phyloP scores from a whole-genome alignment of 2,797 vertebrate species.

The Aselliscus stoliczkanus region DNA sequence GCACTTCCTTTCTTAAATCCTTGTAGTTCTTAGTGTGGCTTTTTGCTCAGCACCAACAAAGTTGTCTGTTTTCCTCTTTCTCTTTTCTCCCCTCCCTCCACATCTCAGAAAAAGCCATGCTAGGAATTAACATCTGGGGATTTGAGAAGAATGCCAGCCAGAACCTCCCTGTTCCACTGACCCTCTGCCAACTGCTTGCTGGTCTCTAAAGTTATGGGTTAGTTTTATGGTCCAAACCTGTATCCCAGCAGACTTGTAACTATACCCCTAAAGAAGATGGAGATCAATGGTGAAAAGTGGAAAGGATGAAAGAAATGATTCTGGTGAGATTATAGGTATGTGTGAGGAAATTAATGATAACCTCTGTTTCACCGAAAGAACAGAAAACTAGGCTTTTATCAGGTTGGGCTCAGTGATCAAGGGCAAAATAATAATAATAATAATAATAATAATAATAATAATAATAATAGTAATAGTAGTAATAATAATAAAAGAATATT shows the following conservation, averaged over 20 bases:
- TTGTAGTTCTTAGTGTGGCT: neutral
- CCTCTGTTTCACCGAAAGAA: neutral
- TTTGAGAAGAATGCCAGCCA: neutral
- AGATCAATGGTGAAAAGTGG: neutral
- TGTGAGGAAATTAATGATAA: neutral
- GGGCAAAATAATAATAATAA: too few relatives aligned
- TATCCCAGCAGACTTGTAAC: neutral
- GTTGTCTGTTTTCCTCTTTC: accelerated
- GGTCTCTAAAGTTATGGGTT: neutral
- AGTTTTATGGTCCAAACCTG: neutral
- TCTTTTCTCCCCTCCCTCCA: neutral
- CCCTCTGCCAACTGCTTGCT: neutral
- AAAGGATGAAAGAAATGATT: neutral
- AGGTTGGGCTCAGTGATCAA: neutral
- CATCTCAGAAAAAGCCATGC: neutral
- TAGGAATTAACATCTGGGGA: neutral
- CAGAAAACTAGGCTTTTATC: neutral
- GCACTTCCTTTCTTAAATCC: neutral
- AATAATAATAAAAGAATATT: neutral
- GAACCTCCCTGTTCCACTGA: neutral
- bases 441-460: too few relatives aligned
- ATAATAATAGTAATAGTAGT: too few relatives aligned
- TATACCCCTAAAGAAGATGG: neutral
- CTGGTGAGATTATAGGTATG: neutral
- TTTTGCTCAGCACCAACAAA: neutral